Percentiles rank a stretch among this genome's conserved stretches.
These are phyloP conservation scores for Orchestia grillus DNA, from an alignment of 1,140 invertebrate genomes.

Conservation along the genomic window DNA sequence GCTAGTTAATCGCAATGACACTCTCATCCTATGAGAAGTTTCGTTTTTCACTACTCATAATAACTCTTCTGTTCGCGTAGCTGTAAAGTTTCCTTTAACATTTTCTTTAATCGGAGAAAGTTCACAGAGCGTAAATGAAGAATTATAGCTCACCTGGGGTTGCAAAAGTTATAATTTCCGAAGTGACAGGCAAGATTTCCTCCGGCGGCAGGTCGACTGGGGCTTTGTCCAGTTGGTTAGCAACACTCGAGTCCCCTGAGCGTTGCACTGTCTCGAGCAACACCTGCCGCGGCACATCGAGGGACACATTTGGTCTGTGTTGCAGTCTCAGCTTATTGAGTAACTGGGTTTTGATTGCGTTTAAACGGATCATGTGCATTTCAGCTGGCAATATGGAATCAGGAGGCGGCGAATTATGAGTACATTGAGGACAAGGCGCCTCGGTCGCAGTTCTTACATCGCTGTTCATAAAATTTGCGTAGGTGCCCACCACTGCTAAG, in stretches of 20 bases:
- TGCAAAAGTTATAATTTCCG: conserved; percentile 36
- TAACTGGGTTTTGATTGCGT: conserved; percentile 12
- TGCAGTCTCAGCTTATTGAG: conserved; percentile 43
- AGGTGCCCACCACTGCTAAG: conserved; percentile 14
- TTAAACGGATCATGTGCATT: neutral
- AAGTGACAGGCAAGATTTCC: conserved; percentile 24
- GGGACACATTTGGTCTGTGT: conserved; percentile 40
- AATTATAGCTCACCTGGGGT: neutral
- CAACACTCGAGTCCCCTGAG: neutral
- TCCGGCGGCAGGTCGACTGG: neutral
- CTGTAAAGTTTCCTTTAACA: neutral
- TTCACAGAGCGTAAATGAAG: neutral
- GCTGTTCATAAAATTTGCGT: neutral
- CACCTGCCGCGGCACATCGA: conserved; percentile 34
- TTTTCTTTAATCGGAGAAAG: neutral
- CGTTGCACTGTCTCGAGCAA: conserved; percentile 22
- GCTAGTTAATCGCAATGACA: too few species aligned
- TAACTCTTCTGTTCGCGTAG: too few species aligned
- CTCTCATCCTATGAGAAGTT: too few species aligned
- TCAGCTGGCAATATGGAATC: conserved; percentile 10
- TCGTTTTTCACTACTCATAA: too few species aligned
- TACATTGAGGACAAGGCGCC: conserved; percentile 40
- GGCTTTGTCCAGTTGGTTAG: neutral
- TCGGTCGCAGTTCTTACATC: conserved; percentile 45
- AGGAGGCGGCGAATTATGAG: neutral